Conservation (phyloP, 2,797 vertebrate species). For the Furcifer pardalis region DNA sequence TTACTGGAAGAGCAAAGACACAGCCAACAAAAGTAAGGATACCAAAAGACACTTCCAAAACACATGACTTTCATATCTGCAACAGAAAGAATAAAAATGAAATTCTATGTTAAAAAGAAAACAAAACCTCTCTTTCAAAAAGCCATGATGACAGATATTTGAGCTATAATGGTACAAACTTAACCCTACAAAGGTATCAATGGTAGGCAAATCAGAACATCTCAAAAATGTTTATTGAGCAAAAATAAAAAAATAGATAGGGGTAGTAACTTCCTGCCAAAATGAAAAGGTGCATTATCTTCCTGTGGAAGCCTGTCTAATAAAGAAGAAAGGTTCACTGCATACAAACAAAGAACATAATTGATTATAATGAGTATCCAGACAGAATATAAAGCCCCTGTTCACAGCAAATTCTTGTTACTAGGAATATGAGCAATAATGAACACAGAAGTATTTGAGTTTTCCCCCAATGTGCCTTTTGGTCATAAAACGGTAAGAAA, state of each 20-base stretch:
- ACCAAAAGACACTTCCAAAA: conserved; percentile 59
- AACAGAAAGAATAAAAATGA: conserved; percentile 56
- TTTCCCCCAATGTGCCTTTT: conserved; percentile 33
- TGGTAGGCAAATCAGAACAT: conserved; percentile 21
- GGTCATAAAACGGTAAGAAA: conserved; percentile 25
- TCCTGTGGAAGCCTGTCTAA: conserved; percentile 59
- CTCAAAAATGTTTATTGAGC: conserved; percentile 63
- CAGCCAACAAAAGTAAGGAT: conserved; percentile 40
- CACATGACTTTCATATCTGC: conserved; percentile 60
- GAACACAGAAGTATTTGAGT: conserved; percentile 57
- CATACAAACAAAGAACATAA: conserved; percentile 66
- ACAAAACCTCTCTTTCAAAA: conserved; percentile 55
- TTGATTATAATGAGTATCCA: conserved; percentile 67
- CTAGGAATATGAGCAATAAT: conserved; percentile 33
- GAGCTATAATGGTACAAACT: conserved; percentile 52
- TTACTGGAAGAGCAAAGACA: not conserved
- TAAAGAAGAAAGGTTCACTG: conserved; percentile 59
- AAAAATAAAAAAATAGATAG: conserved; percentile 16
- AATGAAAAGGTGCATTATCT: conserved; percentile 59
- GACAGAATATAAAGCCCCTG: conserved; percentile 64
- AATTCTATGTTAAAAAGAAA: conserved; percentile 57
- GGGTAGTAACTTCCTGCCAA: conserved; percentile 46
- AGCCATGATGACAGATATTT: conserved; percentile 50
- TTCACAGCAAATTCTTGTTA: conserved; percentile 71
- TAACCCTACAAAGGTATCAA: conserved; percentile 55